Base-by-base conservation (phyloP, 2,888 invertebrate genomes). In the Arctia plantaginis region DNA sequence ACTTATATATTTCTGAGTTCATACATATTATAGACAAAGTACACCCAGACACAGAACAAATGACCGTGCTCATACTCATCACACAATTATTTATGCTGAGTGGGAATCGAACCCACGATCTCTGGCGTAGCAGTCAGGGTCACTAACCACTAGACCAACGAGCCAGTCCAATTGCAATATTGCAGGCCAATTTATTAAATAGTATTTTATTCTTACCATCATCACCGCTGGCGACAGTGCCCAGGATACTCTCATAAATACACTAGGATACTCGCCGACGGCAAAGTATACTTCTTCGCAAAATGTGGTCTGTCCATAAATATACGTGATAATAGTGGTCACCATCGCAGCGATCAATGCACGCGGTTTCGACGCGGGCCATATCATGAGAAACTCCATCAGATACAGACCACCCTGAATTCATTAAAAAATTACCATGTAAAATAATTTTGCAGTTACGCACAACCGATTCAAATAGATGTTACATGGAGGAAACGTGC, bases 281-380 rank as follows among this genome's bases (percentile, higher is more conserved):
- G 94, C 90, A 74, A 91, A 93, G 82, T 88, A 95, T 15, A 95
- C 89, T 35, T 94, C 91, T 75, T 95, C 94, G 69, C 95, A 94
- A 85, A 95, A 95, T 0, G 90, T 89, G 0, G 90, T 90, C 86
- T 95, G 95, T 0, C 95, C 94, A 75, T 94, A 94, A 4, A 90
- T 71, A 83, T 90, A 94, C 0, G 94, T 93, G 30, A 95, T 80
- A 0, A 90, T 85, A 0, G 85, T 74, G 0, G 90, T 88, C 0
- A 88, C 78, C 0, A 87, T 59, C 0, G 91, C 91, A 0, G 92
- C 91, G 13, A 92, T 85, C 1, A 89, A 86, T 33, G 88, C 85
- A 0, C 95, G 93, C 0, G 92, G 86, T 70, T 89, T 90, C 0
- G 89, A 85, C 20, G 90, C 92, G 8, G 94, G 92, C 94, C 95